Base-by-base conservation (phyloP, 2,888 invertebrate genomes). In the Lithophane ornitopus region DNA sequence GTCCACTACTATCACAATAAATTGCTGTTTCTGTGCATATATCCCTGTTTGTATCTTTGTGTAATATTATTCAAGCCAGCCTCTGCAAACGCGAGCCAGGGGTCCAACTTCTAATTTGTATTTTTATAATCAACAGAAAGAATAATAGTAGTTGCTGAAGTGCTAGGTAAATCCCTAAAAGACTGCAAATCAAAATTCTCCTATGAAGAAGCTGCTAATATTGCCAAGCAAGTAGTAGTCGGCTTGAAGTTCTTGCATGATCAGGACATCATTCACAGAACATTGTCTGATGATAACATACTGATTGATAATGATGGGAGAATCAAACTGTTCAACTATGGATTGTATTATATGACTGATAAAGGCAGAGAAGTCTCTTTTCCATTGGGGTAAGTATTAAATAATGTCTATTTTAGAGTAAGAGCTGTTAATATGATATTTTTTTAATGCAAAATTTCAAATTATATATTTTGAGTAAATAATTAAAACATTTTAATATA, bases 301-400 rank as follows among this genome's bases (percentile, higher is more conserved):
- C 95, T 99, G 22, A 91, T 99, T 56, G 98, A 98, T 90, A 96
- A 96, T 63, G 95, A 97, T 90, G 97, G 98, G 59, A 97, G 97
- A 91, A 98, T 98, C 0, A 99, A 99, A 92, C 93, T 99, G 54
- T 98, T 98, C 89, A 99, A 99, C 94, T 99, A 98, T 97, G 99
- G 99, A n/a, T 95, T 99, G 87, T 99, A 98, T 94, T 98, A 98
- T 89, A 99, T 99, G 98, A 99, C 99, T 26, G 98, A 98, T 87
- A 97, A 97, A 91, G 99, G 99, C 22, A 97, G 97, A 90, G 98
- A 98, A 92, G 99, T 99, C 3, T 97, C 98, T 22, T 99, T 99
- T 97, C 99, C 99, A 78, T 97, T 98, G 86, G 98, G 98, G 98
- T 98, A 95, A 94, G 97, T n/a, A n/a, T 34, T 34, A 9, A n/a